A percentile compares a stretch with the other conserved stretches of the same genome.
Conservation (phyloP, 2,888 invertebrate species). For the Polyommatus icarus region DNA sequence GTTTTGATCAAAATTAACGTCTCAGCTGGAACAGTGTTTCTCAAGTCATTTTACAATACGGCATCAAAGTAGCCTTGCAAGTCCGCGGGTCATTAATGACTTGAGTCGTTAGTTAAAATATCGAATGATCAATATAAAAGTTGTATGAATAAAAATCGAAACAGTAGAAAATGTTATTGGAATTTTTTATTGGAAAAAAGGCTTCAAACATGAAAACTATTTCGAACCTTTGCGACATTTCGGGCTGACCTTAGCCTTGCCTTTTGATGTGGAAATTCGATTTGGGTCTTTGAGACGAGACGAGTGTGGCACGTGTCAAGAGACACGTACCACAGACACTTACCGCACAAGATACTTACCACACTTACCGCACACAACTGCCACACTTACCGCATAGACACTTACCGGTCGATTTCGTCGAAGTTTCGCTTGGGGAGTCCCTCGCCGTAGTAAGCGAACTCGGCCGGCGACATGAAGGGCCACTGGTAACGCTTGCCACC, state of each 20-base stretch:
- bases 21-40: no score
- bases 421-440: conserved; percentile 74
- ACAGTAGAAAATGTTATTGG: no score
- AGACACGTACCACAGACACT: conserved; percentile 49
- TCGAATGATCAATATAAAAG: no score
- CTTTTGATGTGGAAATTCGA: background rate
- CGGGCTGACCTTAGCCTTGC: background rate
- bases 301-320: background rate
- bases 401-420: conserved; percentile 81
- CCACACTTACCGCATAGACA: background rate
- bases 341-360: no score
- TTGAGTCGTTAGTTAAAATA: no score
- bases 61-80: no score
- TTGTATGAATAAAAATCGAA: no score
- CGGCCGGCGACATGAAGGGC: conserved; percentile 51
- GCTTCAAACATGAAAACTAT: background rate
- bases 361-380: no score
- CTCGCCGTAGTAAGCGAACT: conserved; percentile 63
- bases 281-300: background rate
- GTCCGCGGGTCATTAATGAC: no score
- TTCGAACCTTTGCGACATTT: background rate
- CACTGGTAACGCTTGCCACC: conserved; percentile 63
- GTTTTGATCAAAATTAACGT: no score
- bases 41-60: no score
- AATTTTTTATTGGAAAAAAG: no score